Base-by-base conservation (phyloP, 2,113 vertebrate species). In the Indicator maculatus region DNA sequence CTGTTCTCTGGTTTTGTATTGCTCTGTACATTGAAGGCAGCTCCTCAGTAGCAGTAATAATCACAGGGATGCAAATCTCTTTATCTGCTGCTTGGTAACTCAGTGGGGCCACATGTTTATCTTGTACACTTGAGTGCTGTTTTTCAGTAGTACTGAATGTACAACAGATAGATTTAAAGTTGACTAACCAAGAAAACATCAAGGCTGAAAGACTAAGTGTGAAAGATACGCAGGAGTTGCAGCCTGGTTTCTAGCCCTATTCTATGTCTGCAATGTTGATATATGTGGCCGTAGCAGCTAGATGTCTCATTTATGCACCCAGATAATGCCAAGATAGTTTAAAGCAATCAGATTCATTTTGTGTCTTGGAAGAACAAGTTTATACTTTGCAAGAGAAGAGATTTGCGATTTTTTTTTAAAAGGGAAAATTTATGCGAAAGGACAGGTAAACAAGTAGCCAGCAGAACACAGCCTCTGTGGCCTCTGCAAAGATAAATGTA, bases 111-210 rank as follows among this genome's bases (percentile, higher is more conserved):
- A 92, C 88, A 58, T 96, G 91, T 90, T 90, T 96, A 88, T 93
- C 80, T 95, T 96, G 67, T 93, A 91, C 6, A 17, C 78, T 93
- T 88, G 77, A 88, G 72, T 93, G 89, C 58, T 95, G 89, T 69
- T 97, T 97, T 96, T 93, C 90, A 91, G 64, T 78, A 66, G 83
- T 64, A 33, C 50, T 85, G 64, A 78, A 56, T 88, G 75, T 80
- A 83, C 73, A 94, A 73, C 50, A 83, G 88, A 69, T 83, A 56
- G 52, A 90, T 97, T 96, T 88, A 44, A 94, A 97, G 69, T 74
- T 96, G 94, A 75, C 90, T 95, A 96, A 94, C 93, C 72, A 96
- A 92, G 95, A 93, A 93, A 94, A 88, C 69, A 86, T 94, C 70
- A 72, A 89, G 82, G 78, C 63, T 87, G 60, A 83, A 92, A 85